Base-by-base conservation (phyloP, 2,888 invertebrate species). In the Agrotis ipsilon region DNA sequence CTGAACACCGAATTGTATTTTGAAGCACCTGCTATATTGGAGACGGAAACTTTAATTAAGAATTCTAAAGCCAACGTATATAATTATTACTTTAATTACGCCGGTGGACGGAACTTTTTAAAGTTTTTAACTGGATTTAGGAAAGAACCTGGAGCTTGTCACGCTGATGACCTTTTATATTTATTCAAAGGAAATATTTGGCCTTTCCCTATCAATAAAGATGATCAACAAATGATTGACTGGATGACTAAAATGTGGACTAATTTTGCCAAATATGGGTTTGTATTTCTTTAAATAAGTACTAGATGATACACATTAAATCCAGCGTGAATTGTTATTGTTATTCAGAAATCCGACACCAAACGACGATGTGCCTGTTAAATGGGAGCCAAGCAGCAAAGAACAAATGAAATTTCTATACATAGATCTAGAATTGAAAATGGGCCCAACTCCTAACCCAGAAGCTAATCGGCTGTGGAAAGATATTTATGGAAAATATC, bases 221-320 rank as follows among this genome's bases (percentile, higher is more conserved):
- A 86, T 48, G 96, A 96, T 82, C 79, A 78, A 27, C 80, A 81
- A 72, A 84, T 94, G 39, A 93, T 96, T 39, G 86, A 93, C 19
- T 85, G 83, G 76, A 90, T 96, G 85, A 94, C 95, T 2, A 88
- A 86, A 57, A 82, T 95, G 85, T 96, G 96, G 96, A 93, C 92
- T 0, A 92, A 96, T 79, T 96, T 96, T 75, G 96, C 95, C 5
- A 95, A 95, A 89, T 91, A 91, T 76, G 92, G 94, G 96, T 96
- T 83, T 32, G 55, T 32, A 55, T 7, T 32, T 19, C 7, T 14
- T 19, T 14, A 39, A n/a, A 3, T 6, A 32, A 0, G 18, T 19
- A 32, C 6, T n/a, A 55, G 14, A 19, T 14, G 2, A 5, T n/a
- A 13, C 27, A 32, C 27, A 32, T 32, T 32, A 14, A n/a, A n/a